A percentile compares a stretch with the other conserved stretches of the same genome.
Evolutionary conservation across 2,797 vertebrate genomes (phyloP).

Genomic region (Crenichthys baileyi): DNA sequence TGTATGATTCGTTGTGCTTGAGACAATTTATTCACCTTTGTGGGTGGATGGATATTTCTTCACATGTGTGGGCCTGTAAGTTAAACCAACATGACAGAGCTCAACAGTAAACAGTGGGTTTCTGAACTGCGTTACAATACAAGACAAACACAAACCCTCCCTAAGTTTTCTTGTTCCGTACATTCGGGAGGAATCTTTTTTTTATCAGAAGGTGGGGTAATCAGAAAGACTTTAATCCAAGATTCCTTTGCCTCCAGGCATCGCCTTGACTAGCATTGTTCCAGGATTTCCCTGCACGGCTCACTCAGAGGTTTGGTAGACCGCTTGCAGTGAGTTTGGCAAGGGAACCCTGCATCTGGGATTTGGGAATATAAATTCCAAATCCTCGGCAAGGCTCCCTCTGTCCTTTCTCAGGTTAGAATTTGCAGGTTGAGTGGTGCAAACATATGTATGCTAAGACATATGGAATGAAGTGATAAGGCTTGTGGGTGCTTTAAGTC

Average conservation of each 20-base stretch:
- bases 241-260: slow-evolving; percentile 59
- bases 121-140: slow-evolving; percentile 62
- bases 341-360: slow-evolving; percentile 57
- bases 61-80: slow-evolving; percentile 51
- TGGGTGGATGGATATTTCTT: slow-evolving; percentile 55
- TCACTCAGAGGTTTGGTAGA: slow-evolving; percentile 53
- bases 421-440: slow-evolving; percentile 70
- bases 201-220: slow-evolving; percentile 26
- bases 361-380: slow-evolving; percentile 69
- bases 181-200: slow-evolving; percentile 47
- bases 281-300: slow-evolving; percentile 65
- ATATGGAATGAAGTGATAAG: slow-evolving; percentile 73
- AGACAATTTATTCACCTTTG: slow-evolving; percentile 51
- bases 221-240: slow-evolving; percentile 56
- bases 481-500: slow-evolving; percentile 71
- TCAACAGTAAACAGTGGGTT: slow-evolving; percentile 62
- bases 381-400: slow-evolving; percentile 70
- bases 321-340: slow-evolving; percentile 60
- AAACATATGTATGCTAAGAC: slow-evolving; percentile 58
- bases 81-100: slow-evolving; percentile 68
- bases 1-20: slow-evolving; percentile 35
- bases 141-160: slow-evolving; percentile 33
- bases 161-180: slow-evolving; percentile 25
- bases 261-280: slow-evolving; percentile 67
- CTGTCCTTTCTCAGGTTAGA: slow-evolving; percentile 68